Conservation (phyloP, 92 coral and sea anemone genomes). For the Epizoanthus stellaris region DNA sequence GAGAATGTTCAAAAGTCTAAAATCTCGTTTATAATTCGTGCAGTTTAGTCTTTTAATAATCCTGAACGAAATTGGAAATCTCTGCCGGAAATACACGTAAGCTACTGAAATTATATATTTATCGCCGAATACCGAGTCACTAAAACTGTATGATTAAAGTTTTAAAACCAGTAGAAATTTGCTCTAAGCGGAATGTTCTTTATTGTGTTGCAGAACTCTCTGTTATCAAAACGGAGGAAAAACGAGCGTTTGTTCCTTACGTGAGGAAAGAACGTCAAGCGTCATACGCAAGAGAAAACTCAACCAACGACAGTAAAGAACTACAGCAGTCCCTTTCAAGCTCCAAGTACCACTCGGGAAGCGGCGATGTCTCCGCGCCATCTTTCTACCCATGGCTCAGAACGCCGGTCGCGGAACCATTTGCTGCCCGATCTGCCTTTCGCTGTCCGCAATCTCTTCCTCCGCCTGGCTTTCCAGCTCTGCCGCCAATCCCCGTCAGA, state of each 20-base stretch:
- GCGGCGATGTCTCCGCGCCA: neutral
- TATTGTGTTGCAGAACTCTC: slow-evolving; percentile 24
- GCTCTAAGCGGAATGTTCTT: neutral
- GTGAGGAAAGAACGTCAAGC: slow-evolving; percentile 11
- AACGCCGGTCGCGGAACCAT: slow-evolving; percentile 1
- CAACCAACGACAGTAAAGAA: neutral
- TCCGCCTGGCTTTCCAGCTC: slow-evolving; percentile 1
- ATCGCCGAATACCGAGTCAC: no score
- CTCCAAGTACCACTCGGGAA: slow-evolving; percentile 1
- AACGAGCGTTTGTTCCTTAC: slow-evolving; percentile 54
- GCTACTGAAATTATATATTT: neutral
- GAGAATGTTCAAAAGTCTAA: neutral
- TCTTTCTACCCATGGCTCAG: slow-evolving; percentile 27
- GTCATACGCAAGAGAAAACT: neutral
- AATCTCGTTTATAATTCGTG: neutral
- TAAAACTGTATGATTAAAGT: neutral
- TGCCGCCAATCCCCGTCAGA: slow-evolving; percentile 17
- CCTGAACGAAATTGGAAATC: neutral
- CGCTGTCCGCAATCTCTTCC: slow-evolving; percentile 23
- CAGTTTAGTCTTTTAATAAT: neutral
- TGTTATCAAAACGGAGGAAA: slow-evolving; percentile 32
- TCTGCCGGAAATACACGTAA: neutral
- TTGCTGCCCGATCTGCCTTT: slow-evolving; percentile 36
- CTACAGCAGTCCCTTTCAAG: slow-evolving; percentile 1
- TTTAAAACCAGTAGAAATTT: neutral